These are phyloP conservation scores for Lissocephala sabroskyi DNA, from an alignment of 2,888 invertebrate genomes.

Conservation along the genomic window DNA sequence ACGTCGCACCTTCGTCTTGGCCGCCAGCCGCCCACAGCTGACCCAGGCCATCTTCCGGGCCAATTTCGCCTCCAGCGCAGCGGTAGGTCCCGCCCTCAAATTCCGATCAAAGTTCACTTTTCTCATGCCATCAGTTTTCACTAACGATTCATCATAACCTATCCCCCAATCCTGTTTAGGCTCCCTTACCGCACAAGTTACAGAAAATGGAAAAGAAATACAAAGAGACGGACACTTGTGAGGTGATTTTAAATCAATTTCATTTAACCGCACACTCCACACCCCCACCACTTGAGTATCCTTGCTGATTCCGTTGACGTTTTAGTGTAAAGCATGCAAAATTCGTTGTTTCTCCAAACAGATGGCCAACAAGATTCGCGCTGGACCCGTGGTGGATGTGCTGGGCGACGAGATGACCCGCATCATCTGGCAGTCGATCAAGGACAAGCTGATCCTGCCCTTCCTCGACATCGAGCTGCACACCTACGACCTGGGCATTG, in stretches of 20 bases:
- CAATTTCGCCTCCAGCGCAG: constrained; percentile 38
- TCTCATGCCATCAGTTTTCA: background rate
- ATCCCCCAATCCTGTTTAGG: constrained; percentile 12
- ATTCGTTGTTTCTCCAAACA: constrained; percentile 40
- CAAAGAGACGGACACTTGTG: constrained; percentile 4
- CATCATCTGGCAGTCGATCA: constrained; percentile 98
- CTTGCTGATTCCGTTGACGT: no score
- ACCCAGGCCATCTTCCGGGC: constrained; percentile 29
- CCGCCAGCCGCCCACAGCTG: constrained; percentile 16
- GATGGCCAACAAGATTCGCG: constrained; percentile 78
- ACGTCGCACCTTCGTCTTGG: constrained; percentile 35
- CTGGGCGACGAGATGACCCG: constrained; percentile 98
- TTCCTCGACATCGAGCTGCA: constrained; percentile 96
- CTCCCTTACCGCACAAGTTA: background rate
- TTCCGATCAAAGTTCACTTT: constrained; percentile 47
- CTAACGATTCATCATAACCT: constrained; percentile 1
- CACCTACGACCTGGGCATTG: constrained; percentile 94
- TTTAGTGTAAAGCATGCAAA: no score
- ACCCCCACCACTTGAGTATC: no score
- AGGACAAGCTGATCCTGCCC: constrained; percentile 96
- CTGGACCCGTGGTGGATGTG: constrained; percentile 92
- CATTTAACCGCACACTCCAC: no score
- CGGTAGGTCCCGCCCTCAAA: constrained; percentile 35
- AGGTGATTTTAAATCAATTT: no score
- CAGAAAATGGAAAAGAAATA: constrained; percentile 11